Evolutionary conservation across 1,140 invertebrate species (phyloP).

Genomic region (Monomorium pharaonis): DNA sequence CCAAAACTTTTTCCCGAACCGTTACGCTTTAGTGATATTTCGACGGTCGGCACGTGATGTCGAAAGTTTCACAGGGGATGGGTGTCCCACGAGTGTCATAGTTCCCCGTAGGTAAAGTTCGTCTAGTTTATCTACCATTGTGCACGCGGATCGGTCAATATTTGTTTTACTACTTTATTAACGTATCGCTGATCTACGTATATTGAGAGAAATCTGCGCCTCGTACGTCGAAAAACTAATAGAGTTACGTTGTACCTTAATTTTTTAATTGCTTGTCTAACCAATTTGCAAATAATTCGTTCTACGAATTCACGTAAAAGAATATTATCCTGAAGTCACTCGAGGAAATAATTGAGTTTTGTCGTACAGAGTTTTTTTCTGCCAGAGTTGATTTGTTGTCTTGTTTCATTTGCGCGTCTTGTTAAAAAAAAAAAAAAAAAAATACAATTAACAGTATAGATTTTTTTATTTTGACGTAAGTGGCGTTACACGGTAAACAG

Average conservation of each 20-base stretch:
- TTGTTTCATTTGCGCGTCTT: background rate
- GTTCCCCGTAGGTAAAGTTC: constrained; percentile 40
- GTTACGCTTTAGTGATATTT: constrained; percentile 57
- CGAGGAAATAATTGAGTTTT: background rate
- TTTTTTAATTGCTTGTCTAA: background rate
- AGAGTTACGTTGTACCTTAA: background rate
- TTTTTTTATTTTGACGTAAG: background rate
- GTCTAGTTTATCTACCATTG: constrained; percentile 29
- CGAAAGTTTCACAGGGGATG: constrained; percentile 27
- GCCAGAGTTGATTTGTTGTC: background rate
- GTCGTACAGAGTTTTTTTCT: background rate
- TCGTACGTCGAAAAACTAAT: background rate
- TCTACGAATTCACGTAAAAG: background rate
- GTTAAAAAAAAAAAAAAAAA: too few relatives aligned
- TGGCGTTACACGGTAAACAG: background rate
- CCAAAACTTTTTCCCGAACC: constrained; percentile 39
- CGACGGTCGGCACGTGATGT: constrained; percentile 42
- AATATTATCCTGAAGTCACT: constrained; percentile 9
- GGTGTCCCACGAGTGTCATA: constrained; percentile 42
- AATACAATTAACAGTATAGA: background rate
- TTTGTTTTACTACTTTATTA: constrained; percentile 30
- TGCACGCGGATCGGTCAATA: constrained; percentile 22
- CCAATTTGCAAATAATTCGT: background rate
- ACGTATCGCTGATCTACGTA: background rate
- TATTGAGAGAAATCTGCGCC: background rate